Evolutionary conservation across 1,140 invertebrate species (phyloP).

Genomic region (Maniola jurtina): DNA sequence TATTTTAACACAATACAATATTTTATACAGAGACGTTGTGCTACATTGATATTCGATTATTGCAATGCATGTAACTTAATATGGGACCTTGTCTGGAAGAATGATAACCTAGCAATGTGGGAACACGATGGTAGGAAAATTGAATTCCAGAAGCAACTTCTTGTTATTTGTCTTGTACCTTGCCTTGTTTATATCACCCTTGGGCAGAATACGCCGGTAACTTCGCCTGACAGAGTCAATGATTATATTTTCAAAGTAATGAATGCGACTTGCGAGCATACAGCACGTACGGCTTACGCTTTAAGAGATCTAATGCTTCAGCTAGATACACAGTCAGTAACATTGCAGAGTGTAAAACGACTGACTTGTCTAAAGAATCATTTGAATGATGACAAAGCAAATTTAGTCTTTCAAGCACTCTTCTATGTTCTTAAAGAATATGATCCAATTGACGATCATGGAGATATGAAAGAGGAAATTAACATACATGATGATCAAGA

Average conservation of each 20-base stretch:
- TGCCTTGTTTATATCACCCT: constrained; percentile 75
- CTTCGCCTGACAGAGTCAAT: constrained; percentile 78
- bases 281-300: constrained; percentile 81
- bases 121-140: constrained; percentile 34
- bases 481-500: constrained; percentile 45
- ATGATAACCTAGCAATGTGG: constrained; percentile 30
- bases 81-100: constrained; percentile 48
- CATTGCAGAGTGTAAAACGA: constrained; percentile 82
- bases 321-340: constrained; percentile 77
- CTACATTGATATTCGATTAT: constrained; percentile 49
- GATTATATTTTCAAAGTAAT: constrained; percentile 82
- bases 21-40: constrained; percentile 44
- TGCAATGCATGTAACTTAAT: constrained; percentile 55
- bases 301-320: constrained; percentile 78
- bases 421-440: constrained; percentile 84
- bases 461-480: constrained; percentile 35
- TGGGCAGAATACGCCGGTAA: constrained; percentile 36
- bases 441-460: constrained; percentile 48
- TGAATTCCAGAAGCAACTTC: constrained; percentile 74
- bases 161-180: constrained; percentile 82
- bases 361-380: constrained; percentile 78
- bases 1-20: constrained; percentile 61
- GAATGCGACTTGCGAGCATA: constrained; percentile 80
- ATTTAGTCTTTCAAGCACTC: constrained; percentile 85
- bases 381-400: constrained; percentile 81